Percentiles rank a stretch among this genome's conserved stretches.
Conservation (phyloP, 2,113 vertebrate genomes). For the Etia nguti region DNA sequence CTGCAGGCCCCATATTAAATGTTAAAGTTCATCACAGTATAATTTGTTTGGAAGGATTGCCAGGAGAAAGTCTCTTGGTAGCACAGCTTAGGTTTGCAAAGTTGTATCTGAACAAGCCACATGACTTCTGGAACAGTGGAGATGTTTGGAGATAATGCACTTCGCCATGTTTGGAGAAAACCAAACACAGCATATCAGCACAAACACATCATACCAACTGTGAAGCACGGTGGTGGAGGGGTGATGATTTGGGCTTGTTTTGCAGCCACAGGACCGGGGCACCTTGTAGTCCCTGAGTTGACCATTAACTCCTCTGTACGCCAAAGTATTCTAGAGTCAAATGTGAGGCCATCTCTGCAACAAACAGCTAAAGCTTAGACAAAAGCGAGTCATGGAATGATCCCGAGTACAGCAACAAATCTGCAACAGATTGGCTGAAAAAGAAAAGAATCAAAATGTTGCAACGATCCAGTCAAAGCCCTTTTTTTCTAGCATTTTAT, state of each 20-base stretch:
- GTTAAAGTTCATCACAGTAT: not conserved
- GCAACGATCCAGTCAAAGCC: not conserved
- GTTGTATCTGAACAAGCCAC: not conserved
- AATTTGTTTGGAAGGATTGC: not conserved
- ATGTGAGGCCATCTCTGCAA: not conserved
- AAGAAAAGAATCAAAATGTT: not conserved
- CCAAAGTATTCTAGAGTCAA: no score
- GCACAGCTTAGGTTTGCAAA: not conserved
- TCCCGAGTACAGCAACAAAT: not conserved
- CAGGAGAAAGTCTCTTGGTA: fast-evolving
- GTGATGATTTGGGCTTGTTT: not conserved
- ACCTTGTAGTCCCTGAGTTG: no score
- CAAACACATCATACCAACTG: not conserved
- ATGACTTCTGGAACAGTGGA: not conserved
- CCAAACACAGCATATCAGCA: not conserved
- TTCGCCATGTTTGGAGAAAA: not conserved
- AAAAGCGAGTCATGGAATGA: not conserved
- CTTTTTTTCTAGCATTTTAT: not conserved
- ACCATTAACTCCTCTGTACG: not conserved
- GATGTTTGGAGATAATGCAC: not conserved
- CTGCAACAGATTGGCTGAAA: not conserved
- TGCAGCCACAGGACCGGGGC: not conserved
- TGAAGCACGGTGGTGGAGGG: not conserved
- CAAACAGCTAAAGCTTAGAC: not conserved
- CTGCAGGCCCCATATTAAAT: not conserved